Conservation (phyloP, 2,113 vertebrate species). For the Syngnathus typhle region DNA sequence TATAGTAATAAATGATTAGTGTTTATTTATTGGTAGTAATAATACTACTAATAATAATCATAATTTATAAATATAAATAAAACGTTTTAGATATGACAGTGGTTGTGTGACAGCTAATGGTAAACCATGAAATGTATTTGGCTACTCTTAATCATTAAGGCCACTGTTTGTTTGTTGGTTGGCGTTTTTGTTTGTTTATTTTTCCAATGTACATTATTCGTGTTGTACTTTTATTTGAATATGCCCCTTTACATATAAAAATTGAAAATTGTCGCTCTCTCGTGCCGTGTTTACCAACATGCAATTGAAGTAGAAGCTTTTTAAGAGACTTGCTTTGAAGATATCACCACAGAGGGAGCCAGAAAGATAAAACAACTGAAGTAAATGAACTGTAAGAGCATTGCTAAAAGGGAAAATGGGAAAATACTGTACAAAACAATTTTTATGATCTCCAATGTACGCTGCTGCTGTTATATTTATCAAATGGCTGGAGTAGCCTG, state of each 20-base stretch:
- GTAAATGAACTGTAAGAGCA: neutral
- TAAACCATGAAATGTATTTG: neutral
- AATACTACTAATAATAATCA: too few species aligned
- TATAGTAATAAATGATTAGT: too few species aligned
- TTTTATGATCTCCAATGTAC: constrained; percentile 24
- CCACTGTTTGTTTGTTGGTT: neutral
- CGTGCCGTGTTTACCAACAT: neutral
- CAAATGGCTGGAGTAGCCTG: constrained; percentile 22
- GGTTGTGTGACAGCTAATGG: neutral
- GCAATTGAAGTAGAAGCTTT: neutral
- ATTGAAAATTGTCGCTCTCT: neutral
- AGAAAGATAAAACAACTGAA: neutral
- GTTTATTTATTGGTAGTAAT: too few species aligned
- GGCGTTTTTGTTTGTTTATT: neutral
- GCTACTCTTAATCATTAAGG: neutral
- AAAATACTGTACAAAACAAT: constrained; percentile 3
- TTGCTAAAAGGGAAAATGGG: neutral
- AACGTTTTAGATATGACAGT: neutral
- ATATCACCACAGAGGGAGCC: neutral
- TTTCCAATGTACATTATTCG: neutral
- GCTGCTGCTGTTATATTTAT: constrained; percentile 38
- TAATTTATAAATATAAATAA: too few species aligned
- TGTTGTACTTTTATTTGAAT: neutral
- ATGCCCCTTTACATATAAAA: neutral
- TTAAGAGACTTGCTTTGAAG: neutral